Conservation (phyloP, 2,888 invertebrate genomes). For the Mythimna impura region DNA sequence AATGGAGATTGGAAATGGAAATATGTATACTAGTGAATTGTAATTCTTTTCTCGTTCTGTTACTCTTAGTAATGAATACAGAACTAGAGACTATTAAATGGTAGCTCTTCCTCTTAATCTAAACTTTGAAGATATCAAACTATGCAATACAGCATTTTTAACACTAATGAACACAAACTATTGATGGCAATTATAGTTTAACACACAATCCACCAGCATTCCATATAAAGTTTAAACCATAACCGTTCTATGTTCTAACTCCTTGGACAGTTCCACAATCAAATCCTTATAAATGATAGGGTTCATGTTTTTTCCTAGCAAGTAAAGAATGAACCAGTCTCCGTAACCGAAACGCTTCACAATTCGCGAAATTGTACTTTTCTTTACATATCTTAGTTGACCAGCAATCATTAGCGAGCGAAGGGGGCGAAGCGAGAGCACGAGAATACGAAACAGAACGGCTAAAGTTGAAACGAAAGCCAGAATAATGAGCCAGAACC, state of each 20-base stretch:
- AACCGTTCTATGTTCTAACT: constrained; percentile 77
- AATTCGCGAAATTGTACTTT: constrained; percentile 87
- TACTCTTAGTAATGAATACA: neutral
- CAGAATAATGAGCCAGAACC: constrained; percentile 94
- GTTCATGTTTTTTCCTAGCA: constrained; percentile 94
- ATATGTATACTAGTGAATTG: constrained; percentile 22
- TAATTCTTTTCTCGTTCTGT: neutral
- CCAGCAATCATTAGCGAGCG: constrained; percentile 92
- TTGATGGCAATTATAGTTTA: neutral
- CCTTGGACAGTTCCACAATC: constrained; percentile 88
- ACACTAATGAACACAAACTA: constrained; percentile 20
- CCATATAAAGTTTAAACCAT: constrained; percentile 70
- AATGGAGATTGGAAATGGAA: constrained; percentile 6
- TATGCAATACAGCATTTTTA: neutral
- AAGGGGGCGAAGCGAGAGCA: constrained; percentile 90
- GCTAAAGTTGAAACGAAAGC: constrained; percentile 91
- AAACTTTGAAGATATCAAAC: neutral
- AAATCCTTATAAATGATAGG: constrained; percentile 92
- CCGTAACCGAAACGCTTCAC: constrained; percentile 91
- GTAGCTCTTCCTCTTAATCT: neutral
- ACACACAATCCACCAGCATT: constrained; percentile 32
- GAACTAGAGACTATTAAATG: neutral
- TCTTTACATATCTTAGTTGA: constrained; percentile 89
- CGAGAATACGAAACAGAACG: constrained; percentile 91
- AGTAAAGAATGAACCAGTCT: constrained; percentile 95